Evolutionary conservation across 1,140 invertebrate genomes (phyloP).

Genomic region (Gyrodactylus bullatarudis): DNA sequence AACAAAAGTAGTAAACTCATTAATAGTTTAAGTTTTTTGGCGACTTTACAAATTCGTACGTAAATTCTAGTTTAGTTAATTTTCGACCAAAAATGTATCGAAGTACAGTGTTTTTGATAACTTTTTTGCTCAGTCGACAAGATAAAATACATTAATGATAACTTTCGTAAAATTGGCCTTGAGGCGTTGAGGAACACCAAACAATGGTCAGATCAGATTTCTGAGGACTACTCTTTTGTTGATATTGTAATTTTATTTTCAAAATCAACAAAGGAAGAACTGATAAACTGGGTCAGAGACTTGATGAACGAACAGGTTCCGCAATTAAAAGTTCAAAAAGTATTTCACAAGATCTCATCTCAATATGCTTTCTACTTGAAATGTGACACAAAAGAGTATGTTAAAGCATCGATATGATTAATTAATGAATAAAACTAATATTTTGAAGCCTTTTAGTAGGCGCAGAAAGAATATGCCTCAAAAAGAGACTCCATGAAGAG

Average conservation of each 20-base stretch:
- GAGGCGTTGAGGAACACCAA: not conserved
- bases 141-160: not conserved
- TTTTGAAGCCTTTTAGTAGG: not conserved
- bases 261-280: not conserved
- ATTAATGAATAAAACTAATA: not conserved
- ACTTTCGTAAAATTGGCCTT: not conserved
- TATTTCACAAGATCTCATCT: not conserved
- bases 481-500: not conserved
- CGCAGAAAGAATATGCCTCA: not conserved
- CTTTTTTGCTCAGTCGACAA: not conserved
- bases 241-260: not conserved
- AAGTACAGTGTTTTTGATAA: too few species aligned
- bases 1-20: too few species aligned
- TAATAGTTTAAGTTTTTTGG: too few species aligned
- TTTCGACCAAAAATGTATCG: too few species aligned
- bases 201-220: not conserved
- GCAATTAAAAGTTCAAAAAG: not conserved
- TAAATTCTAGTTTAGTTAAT: too few species aligned
- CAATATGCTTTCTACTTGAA: not conserved
- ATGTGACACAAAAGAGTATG: not conserved
- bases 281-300: not conserved
- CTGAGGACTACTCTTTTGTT: not conserved
- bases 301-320: not conserved
- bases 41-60: too few species aligned
- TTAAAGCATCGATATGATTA: too few species aligned